A percentile compares a stretch with the other conserved stretches of the same genome.
Conservation (phyloP, 2,797 vertebrate genomes). For the Crenuchus spilurus region DNA sequence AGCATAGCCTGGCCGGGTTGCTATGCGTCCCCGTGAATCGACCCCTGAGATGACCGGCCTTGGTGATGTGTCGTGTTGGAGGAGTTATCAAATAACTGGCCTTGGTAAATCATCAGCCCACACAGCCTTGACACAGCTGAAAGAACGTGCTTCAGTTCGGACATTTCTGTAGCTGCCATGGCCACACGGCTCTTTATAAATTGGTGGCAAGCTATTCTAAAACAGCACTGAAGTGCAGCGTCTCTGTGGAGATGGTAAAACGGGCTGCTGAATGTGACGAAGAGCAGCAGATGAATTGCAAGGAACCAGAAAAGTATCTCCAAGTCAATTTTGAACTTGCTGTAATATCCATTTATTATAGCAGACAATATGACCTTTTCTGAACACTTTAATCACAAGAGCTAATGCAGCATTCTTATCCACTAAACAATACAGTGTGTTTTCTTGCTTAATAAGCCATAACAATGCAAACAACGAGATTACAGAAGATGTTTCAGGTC, state of each 20-base stretch:
- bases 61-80: conserved; percentile 59
- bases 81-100: conserved; percentile 70
- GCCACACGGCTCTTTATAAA: conserved; percentile 21
- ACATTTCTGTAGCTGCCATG: conserved; percentile 49
- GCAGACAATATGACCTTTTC: neutral
- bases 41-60: conserved; percentile 63
- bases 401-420: neutral
- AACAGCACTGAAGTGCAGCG: neutral
- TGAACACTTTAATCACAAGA: neutral
- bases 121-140: conserved; percentile 64
- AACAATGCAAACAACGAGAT: neutral
- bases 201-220: neutral
- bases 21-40: conserved; percentile 13
- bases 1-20: neutral
- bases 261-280: neutral
- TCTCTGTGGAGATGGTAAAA: neutral
- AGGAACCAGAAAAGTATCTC: no score
- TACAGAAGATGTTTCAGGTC: neutral
- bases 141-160: conserved; percentile 34
- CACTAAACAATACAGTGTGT: neutral
- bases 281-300: neutral
- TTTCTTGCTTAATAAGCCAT: neutral
- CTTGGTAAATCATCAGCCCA: conserved; percentile 78
- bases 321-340: neutral
- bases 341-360: neutral